Conservation (phyloP, 2,888 invertebrate genomes). For the Criorhina ranunculi region DNA sequence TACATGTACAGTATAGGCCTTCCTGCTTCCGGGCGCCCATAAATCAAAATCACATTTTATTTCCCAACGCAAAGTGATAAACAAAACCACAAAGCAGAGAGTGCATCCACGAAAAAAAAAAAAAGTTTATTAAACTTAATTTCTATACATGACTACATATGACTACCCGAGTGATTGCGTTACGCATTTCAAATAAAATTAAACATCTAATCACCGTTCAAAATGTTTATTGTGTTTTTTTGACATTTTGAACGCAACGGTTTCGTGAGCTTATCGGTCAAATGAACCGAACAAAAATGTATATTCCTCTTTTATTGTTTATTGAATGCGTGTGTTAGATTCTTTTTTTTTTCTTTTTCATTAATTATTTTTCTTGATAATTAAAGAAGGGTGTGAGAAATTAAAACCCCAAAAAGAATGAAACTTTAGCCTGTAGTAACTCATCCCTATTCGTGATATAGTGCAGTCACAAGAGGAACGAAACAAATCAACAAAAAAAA, state of each 20-base stretch:
- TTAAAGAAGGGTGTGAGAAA: constrained; percentile 18
- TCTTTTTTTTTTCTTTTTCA: constrained; percentile 13
- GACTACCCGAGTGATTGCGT: constrained; percentile 47
- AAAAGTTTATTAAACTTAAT: constrained; percentile 54
- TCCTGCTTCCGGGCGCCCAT: constrained; percentile 54
- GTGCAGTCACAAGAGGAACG: constrained; percentile 16
- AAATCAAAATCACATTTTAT: constrained; percentile 40
- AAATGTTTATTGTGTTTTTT: constrained; percentile 21
- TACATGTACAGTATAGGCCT: neutral
- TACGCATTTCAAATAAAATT: constrained; percentile 58
- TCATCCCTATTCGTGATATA: constrained; percentile 36
- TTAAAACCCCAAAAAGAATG: no score
- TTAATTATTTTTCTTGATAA: constrained; percentile 31
- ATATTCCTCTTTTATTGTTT: constrained; percentile 32
- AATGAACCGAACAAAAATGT: constrained; percentile 1
- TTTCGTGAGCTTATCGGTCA: constrained; percentile 61
- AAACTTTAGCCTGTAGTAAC: neutral
- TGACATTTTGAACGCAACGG: constrained; percentile 40
- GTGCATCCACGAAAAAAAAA: constrained; percentile 36
- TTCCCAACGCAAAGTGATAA: constrained; percentile 34
- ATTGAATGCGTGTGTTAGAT: constrained; percentile 39
- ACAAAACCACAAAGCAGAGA: constrained; percentile 10
- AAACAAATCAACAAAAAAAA: constrained; percentile 12
- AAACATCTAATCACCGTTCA: constrained; percentile 55
- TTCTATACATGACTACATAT: no score